Evolutionary conservation across 2,888 invertebrate species (phyloP).

Genomic region (Drosophila vallismaia): DNA sequence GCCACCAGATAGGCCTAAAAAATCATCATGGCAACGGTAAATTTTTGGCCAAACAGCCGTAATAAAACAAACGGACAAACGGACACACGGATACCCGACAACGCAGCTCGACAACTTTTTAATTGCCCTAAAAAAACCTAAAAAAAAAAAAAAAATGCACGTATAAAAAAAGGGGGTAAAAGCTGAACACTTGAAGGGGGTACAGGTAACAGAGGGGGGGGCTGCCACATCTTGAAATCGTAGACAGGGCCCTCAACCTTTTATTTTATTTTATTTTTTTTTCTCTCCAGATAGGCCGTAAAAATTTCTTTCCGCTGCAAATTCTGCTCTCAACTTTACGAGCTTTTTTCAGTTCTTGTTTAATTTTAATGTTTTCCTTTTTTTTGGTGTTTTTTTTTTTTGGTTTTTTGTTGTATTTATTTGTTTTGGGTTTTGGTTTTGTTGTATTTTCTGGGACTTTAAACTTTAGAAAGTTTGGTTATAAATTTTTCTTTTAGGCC

Average conservation of each 20-base stretch:
- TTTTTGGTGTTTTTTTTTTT: slow-evolving; percentile 48
- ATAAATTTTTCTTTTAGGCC: slow-evolving; percentile 28
- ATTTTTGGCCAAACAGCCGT: slow-evolving; percentile 60
- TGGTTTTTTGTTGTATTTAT: slow-evolving; percentile 23
- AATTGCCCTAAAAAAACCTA: slow-evolving; percentile 63
- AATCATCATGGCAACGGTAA: slow-evolving; percentile 55
- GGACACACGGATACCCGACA: slow-evolving; percentile 41
- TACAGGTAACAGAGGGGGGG: slow-evolving; percentile 2
- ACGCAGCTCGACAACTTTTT: slow-evolving; percentile 66
- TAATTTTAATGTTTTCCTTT: slow-evolving; percentile 50
- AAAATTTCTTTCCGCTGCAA: slow-evolving; percentile 65
- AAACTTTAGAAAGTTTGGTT: slow-evolving; percentile 62
- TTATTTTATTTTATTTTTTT: not conserved
- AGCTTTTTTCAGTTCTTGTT: slow-evolving; percentile 37
- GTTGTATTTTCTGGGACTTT: slow-evolving; percentile 30
- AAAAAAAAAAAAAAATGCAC: slow-evolving; percentile 35
- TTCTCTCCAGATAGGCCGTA: slow-evolving; percentile 56
- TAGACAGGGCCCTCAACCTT: slow-evolving; percentile 40
- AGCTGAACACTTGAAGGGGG: slow-evolving; percentile 5
- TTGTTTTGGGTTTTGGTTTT: slow-evolving; percentile 43
- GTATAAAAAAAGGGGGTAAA: slow-evolving; percentile 12
- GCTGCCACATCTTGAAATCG: slow-evolving; percentile 31
- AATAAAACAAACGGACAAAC: slow-evolving; percentile 52
- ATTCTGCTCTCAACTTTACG: slow-evolving; percentile 48
- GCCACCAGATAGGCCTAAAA: slow-evolving; percentile 13